These are phyloP conservation scores for Pteronura brasiliensis DNA, from an alignment of 2,113 vertebrate genomes.

Conservation along the genomic window DNA sequence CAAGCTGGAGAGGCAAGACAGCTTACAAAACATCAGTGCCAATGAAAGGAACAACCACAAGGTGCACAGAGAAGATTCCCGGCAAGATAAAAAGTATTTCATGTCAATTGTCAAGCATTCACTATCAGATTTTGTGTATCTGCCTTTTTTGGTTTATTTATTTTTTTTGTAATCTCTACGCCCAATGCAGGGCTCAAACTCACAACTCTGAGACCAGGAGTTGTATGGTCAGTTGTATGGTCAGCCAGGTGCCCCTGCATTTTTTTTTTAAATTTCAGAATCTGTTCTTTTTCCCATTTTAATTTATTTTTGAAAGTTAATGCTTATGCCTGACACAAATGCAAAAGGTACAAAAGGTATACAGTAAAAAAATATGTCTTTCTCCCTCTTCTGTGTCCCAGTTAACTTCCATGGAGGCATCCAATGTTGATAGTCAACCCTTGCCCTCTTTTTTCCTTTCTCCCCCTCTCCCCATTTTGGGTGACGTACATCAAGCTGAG, in stretches of 20 bases:
- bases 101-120: not conserved
- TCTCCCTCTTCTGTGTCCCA: not conserved
- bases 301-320: conserved; percentile 17
- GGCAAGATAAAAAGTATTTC: not conserved
- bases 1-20: not conserved
- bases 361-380: not conserved
- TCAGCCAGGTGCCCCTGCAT: not conserved
- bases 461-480: not conserved
- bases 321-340: not conserved
- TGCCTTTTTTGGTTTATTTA: not conserved
- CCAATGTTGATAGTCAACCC: not conserved
- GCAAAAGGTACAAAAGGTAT: not conserved
- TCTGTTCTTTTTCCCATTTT: not conserved
- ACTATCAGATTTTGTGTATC: not conserved
- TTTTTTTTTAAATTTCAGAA: not conserved
- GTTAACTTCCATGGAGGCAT: not conserved
- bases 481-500: not conserved
- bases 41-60: not conserved
- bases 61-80: not conserved
- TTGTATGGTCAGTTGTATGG: no score
- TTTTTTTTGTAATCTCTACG: not conserved
- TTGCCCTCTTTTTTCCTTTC: not conserved
- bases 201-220: not conserved
- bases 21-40: not conserved
- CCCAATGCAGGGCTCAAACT: not conserved